These are phyloP conservation scores for Procambarus clarkii DNA, from an alignment of 1,140 invertebrate genomes.

Conservation along the genomic window DNA sequence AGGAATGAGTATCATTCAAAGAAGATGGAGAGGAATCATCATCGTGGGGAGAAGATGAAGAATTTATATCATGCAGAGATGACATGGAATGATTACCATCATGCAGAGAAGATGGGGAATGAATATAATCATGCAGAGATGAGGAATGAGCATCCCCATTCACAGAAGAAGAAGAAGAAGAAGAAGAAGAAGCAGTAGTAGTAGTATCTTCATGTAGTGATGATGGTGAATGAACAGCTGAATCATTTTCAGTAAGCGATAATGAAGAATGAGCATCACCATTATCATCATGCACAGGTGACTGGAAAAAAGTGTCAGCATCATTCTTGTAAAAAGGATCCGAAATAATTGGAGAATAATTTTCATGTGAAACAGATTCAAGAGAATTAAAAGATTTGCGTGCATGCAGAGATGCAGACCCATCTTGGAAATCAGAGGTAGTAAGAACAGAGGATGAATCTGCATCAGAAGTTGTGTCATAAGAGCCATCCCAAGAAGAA, in stretches of 20 bases:
- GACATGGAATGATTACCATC: background rate
- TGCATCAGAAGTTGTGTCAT: slow-evolving; percentile 53
- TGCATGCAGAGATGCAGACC: background rate
- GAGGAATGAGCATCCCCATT: slow-evolving; percentile 13
- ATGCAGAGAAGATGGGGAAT: slow-evolving; percentile 25
- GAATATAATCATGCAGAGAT: background rate
- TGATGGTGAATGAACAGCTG: slow-evolving; percentile 46
- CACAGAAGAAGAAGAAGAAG: slow-evolving; percentile 22
- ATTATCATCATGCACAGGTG: slow-evolving; percentile 43
- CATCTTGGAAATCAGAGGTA: slow-evolving; percentile 41
- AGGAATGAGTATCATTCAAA: slow-evolving; percentile 11
- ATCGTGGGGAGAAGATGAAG: slow-evolving; percentile 10
- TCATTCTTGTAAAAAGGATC: background rate
- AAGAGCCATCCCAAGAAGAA: slow-evolving; percentile 55
- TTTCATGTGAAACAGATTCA: slow-evolving; percentile 14
- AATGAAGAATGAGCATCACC: slow-evolving; percentile 14
- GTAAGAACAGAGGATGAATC: slow-evolving; percentile 30
- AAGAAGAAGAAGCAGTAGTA: no score
- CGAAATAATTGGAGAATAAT: slow-evolving; percentile 22
- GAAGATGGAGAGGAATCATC: background rate
- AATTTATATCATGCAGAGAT: background rate
- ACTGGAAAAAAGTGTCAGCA: background rate
- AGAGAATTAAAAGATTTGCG: slow-evolving; percentile 23
- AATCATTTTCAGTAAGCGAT: slow-evolving; percentile 43
- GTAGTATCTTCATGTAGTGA: background rate